These are phyloP conservation scores for Osmerus eperlanus DNA, from an alignment of 2,113 vertebrate species.

Conservation along the genomic window DNA sequence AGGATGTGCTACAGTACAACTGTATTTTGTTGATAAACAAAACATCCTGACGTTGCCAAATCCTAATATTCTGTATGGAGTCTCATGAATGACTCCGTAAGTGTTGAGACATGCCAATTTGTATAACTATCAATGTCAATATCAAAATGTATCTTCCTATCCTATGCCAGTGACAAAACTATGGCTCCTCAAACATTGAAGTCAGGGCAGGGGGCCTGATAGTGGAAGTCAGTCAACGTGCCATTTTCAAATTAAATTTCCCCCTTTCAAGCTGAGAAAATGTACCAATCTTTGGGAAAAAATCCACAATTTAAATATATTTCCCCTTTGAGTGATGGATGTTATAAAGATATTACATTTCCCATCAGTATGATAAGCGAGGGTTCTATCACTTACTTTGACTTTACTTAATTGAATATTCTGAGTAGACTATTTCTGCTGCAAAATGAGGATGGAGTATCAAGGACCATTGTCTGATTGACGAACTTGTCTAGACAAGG, in stretches of 20 bases:
- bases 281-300: conserved; percentile 31
- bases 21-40: background rate
- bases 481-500: background rate
- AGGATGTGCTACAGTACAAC: background rate
- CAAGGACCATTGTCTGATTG: background rate
- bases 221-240: conserved; percentile 49
- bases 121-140: too few relatives aligned
- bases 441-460: background rate
- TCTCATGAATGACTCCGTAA: too few relatives aligned
- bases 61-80: too few relatives aligned
- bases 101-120: too few relatives aligned
- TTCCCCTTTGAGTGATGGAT: conserved; percentile 54
- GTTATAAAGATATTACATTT: conserved; percentile 68
- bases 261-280: conserved; percentile 25
- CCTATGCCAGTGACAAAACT: conserved; percentile 33
- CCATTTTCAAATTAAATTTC: conserved; percentile 58
- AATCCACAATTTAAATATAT: conserved; percentile 50
- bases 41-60: background rate
- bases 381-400: background rate
- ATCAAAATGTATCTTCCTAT: background rate
- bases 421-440: background rate
- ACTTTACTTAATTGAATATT: conserved; percentile 26
- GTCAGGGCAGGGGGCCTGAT: conserved; percentile 45
- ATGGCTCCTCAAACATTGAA: conserved; percentile 42
- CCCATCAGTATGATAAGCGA: conserved; percentile 52